A percentile compares a stretch with the other conserved stretches of the same genome.
phyloP scores from a whole-genome alignment of 2,797 vertebrate species.

The Taenioides sp. region DNA sequence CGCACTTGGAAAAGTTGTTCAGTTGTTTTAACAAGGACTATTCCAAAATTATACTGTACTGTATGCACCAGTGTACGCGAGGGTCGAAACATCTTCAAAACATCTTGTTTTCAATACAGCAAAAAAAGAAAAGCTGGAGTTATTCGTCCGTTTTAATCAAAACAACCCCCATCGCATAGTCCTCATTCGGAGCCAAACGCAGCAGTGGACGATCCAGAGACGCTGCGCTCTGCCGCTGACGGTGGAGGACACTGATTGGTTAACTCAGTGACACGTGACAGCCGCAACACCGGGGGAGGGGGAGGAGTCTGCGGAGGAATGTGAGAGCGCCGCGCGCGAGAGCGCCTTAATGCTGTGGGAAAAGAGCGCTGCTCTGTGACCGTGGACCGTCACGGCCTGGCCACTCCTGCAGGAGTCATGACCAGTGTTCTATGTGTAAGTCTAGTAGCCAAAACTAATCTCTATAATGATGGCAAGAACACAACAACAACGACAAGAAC shows the following conservation, averaged over 20 bases:
- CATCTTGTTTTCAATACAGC: conserved; percentile 19
- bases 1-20: conserved; percentile 53
- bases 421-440: too few species aligned
- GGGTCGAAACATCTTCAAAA: neutral
- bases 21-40: conserved; percentile 37
- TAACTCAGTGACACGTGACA: conserved; percentile 60
- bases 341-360: conserved; percentile 58
- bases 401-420: too few species aligned
- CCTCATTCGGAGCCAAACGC: conserved; percentile 34
- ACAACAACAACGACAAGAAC: neutral
- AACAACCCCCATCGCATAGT: conserved; percentile 55
- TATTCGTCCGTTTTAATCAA: conserved; percentile 57
- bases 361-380: conserved; percentile 21
- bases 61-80: neutral
- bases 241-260: conserved; percentile 62
- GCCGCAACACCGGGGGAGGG: conserved; percentile 36
- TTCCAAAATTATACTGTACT: conserved; percentile 30
- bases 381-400: neutral
- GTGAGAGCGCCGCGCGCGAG: conserved; percentile 61
- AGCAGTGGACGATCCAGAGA: conserved; percentile 29
- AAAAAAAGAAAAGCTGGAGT: conserved; percentile 1
- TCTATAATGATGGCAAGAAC: too few species aligned
- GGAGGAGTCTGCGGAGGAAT: conserved; percentile 72
- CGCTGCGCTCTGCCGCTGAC: conserved; percentile 24
- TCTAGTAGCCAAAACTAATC: too few species aligned